Percentiles rank a stretch among this genome's conserved stretches.
Conservation (phyloP, 2,113 vertebrate species). For the Petrocephalus microphthalmus region DNA sequence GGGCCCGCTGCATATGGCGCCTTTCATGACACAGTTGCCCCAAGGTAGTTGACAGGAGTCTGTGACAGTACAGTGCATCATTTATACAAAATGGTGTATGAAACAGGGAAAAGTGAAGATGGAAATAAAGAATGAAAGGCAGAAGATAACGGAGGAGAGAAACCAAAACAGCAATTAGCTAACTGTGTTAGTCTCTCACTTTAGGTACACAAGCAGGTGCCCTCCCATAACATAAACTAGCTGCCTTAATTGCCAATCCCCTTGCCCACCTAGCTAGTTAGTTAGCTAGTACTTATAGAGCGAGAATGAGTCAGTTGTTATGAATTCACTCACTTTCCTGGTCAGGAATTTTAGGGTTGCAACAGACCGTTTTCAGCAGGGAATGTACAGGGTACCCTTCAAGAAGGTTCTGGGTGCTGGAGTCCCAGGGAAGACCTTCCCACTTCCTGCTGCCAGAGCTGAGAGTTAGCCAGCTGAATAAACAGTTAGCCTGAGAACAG, state of each 20-base stretch:
- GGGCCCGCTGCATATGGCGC: constrained; percentile 24
- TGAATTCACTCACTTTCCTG: not conserved
- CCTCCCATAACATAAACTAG: not conserved
- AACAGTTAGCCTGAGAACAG: not conserved
- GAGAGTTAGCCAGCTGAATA: not conserved
- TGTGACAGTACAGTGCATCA: not conserved
- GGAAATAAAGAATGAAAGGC: not conserved
- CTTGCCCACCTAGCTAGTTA: not conserved
- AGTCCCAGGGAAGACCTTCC: not conserved
- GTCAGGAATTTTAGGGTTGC: not conserved
- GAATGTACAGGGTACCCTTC: not conserved
- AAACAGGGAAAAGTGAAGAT: not conserved
- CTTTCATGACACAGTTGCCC: not conserved
- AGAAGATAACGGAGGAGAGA: not conserved
- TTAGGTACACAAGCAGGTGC: not conserved
- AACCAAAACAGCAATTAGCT: not conserved
- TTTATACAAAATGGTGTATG: not conserved
- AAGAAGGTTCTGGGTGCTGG: not conserved
- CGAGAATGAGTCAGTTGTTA: not conserved
- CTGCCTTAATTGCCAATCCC: not conserved
- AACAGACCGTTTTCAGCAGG: not conserved
- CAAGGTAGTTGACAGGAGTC: not conserved
- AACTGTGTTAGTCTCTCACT: not conserved
- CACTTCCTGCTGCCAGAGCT: not conserved
- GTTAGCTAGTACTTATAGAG: not conserved